Evolutionary conservation across 2,797 vertebrate genomes (phyloP).

Genomic region (Acanthurus leucopareius): DNA sequence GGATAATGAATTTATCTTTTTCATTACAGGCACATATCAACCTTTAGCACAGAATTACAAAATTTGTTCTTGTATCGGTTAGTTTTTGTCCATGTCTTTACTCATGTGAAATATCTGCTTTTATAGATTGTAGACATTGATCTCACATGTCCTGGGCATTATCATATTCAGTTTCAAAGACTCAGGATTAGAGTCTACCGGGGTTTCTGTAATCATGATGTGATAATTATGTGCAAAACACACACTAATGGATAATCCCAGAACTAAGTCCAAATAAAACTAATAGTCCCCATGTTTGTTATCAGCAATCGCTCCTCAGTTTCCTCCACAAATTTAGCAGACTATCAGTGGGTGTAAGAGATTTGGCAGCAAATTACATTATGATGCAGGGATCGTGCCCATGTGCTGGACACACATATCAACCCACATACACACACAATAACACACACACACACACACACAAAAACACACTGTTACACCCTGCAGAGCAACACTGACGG

Average conservation of each 20-base stretch:
- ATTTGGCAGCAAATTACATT: slow-evolving; percentile 65
- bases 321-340: slow-evolving; percentile 52
- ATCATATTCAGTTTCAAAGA: neutral
- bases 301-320: slow-evolving; percentile 27
- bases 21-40: slow-evolving; percentile 8
- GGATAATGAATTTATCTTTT: neutral
- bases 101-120: slow-evolving; percentile 1
- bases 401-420: slow-evolving; percentile 59
- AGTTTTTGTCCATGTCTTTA: neutral
- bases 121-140: neutral
- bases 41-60: neutral
- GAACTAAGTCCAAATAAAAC: slow-evolving; percentile 35
- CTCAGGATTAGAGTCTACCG: neutral
- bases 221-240: slow-evolving; percentile 14
- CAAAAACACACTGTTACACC: slow-evolving; percentile 64
- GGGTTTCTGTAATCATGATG: neutral
- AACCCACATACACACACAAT: slow-evolving; percentile 9
- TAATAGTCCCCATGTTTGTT: slow-evolving; percentile 29
- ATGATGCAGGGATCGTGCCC: slow-evolving; percentile 55
- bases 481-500: slow-evolving; percentile 67
- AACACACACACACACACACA: slow-evolving; percentile 15
- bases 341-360: slow-evolving; percentile 57
- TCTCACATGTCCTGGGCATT: neutral
- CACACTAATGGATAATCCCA: slow-evolving; percentile 14
- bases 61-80: neutral